Evolutionary conservation across 1,140 invertebrate genomes (phyloP).

Genomic region (Meteorus sp.): DNA sequence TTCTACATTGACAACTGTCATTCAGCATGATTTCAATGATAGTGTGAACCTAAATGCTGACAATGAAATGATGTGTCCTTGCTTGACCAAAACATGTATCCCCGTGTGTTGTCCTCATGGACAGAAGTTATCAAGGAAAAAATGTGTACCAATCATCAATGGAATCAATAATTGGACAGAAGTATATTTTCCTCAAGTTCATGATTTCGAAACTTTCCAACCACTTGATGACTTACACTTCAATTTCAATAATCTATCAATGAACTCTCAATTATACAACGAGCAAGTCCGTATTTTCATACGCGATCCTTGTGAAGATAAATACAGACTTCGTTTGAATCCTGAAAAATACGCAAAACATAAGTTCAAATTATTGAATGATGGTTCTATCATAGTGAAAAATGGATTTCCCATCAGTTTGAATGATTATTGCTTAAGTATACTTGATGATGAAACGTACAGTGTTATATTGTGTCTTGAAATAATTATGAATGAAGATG

Average conservation of each 20-base stretch:
- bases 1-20: too few species aligned
- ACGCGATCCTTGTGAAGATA: constrained; percentile 24
- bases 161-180: background rate
- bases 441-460: constrained; percentile 6
- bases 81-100: constrained; percentile 13
- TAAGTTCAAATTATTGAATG: constrained; percentile 57
- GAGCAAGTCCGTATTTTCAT: constrained; percentile 13
- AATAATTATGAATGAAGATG: background rate
- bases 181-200: background rate
- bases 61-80: background rate
- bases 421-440: constrained; percentile 32
- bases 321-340: constrained; percentile 50
- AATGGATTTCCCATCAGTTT: constrained; percentile 7
- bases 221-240: background rate
- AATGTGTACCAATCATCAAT: background rate
- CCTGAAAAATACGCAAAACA: constrained; percentile 52
- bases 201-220: constrained; percentile 5
- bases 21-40: too few species aligned
- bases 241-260: background rate
- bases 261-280: background rate
- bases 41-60: background rate
- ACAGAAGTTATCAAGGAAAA: background rate
- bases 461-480: constrained; percentile 32
- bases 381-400: constrained; percentile 58
- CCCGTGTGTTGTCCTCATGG: constrained; percentile 27